phyloP scores from a whole-genome alignment of 2,113 vertebrate genomes.

The Lagopus leucura region DNA sequence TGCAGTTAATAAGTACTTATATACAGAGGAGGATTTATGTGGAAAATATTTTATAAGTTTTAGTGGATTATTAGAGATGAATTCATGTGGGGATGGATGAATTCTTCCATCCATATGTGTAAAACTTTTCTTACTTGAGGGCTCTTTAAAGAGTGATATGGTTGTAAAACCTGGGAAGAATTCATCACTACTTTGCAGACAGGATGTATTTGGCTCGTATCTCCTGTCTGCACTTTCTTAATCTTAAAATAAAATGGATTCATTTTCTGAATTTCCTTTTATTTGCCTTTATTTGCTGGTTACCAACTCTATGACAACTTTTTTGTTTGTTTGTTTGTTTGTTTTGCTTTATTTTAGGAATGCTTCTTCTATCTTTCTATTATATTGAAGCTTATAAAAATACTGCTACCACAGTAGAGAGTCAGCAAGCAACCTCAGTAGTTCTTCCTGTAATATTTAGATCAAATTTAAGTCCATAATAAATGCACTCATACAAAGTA shows the following conservation, averaged over 20 bases:
- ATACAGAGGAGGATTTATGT: slow-evolving; percentile 42
- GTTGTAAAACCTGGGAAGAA: slow-evolving; percentile 17
- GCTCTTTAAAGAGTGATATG: neutral
- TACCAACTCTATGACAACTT: neutral
- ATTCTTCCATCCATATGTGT: neutral
- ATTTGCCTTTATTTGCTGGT: rapidly evolving
- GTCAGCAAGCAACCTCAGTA: neutral
- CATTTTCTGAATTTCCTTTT: neutral
- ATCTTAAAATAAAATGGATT: neutral
- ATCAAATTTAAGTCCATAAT: neutral
- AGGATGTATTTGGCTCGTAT: neutral
- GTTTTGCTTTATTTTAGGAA: neutral
- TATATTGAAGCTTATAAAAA: neutral
- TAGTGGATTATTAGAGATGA: slow-evolving; percentile 62
- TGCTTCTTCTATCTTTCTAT: neutral
- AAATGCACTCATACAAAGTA: neutral
- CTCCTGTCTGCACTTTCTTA: neutral
- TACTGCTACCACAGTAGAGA: neutral
- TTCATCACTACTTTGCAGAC: neutral
- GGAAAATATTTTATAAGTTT: slow-evolving; percentile 64
- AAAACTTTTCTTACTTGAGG: slow-evolving; percentile 6
- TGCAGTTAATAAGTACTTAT: slow-evolving; percentile 61
- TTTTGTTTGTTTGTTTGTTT: neutral
- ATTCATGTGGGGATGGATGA: slow-evolving; percentile 24
- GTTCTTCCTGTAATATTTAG: neutral